Base-by-base conservation (phyloP, 2,113 vertebrate genomes). In the Corythaeola cristata region DNA sequence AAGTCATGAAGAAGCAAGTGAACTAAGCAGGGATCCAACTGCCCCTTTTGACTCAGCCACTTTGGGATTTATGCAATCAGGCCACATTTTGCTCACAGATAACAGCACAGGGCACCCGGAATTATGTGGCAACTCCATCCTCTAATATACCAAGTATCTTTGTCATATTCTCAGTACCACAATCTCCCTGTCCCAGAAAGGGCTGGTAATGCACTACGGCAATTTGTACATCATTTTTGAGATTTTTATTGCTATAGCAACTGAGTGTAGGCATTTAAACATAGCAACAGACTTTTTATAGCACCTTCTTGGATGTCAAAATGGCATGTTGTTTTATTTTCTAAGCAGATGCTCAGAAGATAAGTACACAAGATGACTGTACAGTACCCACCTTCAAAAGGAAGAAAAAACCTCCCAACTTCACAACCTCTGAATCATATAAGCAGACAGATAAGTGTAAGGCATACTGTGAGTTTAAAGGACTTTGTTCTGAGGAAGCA, bases 281-380 rank as follows among this genome's bases (percentile, higher is more conserved):
- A 97, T 88, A 97, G 96, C 97, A 96, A 96, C 95, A 96, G 96
- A 88, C 97, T 97, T 97, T 97, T 97, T 95, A 97, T 97, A 97
- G 97, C 88, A 92, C 84, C 95, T 96, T 93, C 87, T 95, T 94
- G 76, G 88, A 97, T 97, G 94, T 95, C 89, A 95, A 89, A 96
- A 95, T 75, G 90, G 85, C 90, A 97, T n/a, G 73, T 77, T 92
- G 92, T 92, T 97, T 95, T 97, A 97, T 96, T 97, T 97, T 96
- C 96, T 94, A 89, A 97, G 93, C 85, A 97, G 96, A 97, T 94
- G 84, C 87, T 95, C 53, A 50, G 53, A 79, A 93, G 95, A 95
- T 97, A 95, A 97, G 90, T 82, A 92, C 67, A 89, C 73, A 91
- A 81, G 71, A 96, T 56, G 59, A 93, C 33, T 64, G 63, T 39